Percentiles rank a stretch among this genome's conserved stretches.
phyloP scores from a whole-genome alignment of 2,888 invertebrate genomes.

The Anoplius nigerrimus region DNA sequence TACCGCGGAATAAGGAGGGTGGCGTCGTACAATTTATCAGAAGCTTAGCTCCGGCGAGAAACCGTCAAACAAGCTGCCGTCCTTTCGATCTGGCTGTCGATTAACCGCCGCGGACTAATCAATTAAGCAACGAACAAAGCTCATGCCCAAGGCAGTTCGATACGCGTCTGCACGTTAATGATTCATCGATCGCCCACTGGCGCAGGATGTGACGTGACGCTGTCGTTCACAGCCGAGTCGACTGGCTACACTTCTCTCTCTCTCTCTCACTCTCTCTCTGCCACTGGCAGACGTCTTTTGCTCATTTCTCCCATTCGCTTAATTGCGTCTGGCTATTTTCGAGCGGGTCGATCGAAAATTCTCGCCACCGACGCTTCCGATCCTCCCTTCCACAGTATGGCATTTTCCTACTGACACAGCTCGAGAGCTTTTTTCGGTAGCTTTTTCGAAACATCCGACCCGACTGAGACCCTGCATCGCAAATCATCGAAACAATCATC shows the following conservation, averaged over 20 bases:
- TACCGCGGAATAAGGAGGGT: not conserved
- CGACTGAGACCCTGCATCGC: too few species aligned
- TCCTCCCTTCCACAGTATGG: too few species aligned
- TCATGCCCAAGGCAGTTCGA: slow-evolving; percentile 44
- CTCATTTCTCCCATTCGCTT: slow-evolving; percentile 28
- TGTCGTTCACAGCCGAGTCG: too few species aligned
- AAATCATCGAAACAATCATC: too few species aligned
- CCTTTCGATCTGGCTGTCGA: slow-evolving; percentile 25
- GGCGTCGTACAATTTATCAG: slow-evolving; percentile 35
- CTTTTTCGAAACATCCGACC: too few species aligned
- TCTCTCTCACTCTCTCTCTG: slow-evolving; percentile 37
- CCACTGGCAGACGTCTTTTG: slow-evolving; percentile 48
- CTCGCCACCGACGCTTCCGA: too few species aligned
- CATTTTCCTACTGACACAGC: too few species aligned
- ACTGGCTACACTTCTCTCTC: too few species aligned
- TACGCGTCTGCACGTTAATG: slow-evolving; percentile 47
- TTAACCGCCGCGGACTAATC: slow-evolving; percentile 47
- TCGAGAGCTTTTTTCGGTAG: too few species aligned
- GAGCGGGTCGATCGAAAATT: too few species aligned
- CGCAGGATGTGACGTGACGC: too few species aligned
- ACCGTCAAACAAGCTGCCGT: slow-evolving; percentile 7
- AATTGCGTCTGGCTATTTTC: too few species aligned
- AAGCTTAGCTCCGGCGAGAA: slow-evolving; percentile 21
- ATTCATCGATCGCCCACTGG: slow-evolving; percentile 57
- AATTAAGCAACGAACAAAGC: slow-evolving; percentile 55